These are phyloP conservation scores for Ochropacha duplaris DNA, from an alignment of 2,888 invertebrate species.

Conservation along the genomic window DNA sequence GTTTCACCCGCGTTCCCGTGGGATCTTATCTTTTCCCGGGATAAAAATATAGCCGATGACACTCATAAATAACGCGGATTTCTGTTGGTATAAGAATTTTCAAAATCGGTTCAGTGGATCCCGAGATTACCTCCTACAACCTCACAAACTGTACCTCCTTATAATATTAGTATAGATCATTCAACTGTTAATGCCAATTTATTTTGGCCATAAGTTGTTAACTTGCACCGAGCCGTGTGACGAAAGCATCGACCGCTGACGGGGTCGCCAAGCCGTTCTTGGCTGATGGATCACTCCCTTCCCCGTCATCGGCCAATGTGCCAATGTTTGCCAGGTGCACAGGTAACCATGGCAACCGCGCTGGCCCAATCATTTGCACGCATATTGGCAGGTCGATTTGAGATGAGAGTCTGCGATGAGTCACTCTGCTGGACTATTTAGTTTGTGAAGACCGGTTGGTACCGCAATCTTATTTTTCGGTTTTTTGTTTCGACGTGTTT, in stretches of 20 bases:
- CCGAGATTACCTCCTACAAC: too few species aligned
- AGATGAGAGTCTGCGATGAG: slow-evolving; percentile 38
- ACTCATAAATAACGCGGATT: too few species aligned
- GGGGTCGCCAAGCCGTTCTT: slow-evolving; percentile 28
- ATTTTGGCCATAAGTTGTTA: background rate
- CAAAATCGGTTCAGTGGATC: too few species aligned
- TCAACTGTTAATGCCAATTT: background rate
- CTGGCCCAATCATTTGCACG: slow-evolving; percentile 5
- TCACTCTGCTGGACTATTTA: slow-evolving; percentile 27
- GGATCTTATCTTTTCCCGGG: too few species aligned
- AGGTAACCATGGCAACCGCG: background rate
- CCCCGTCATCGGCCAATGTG: slow-evolving; percentile 12
- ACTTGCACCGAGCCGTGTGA: slow-evolving; percentile 29
- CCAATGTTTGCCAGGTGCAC: slow-evolving; percentile 17
- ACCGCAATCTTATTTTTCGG: background rate
- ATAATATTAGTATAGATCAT: too few species aligned
- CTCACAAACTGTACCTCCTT: too few species aligned
- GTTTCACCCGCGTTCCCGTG: too few species aligned
- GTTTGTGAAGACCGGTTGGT: slow-evolving; percentile 9
- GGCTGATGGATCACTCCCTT: slow-evolving; percentile 32
- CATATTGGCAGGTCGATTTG: slow-evolving; percentile 16
- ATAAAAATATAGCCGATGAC: too few species aligned
- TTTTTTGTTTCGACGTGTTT: background rate
- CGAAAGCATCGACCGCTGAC: slow-evolving; percentile 41
- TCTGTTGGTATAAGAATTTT: too few species aligned